phyloP scores from a whole-genome alignment of 2,113 vertebrate genomes.

The Tyrannus savana region DNA sequence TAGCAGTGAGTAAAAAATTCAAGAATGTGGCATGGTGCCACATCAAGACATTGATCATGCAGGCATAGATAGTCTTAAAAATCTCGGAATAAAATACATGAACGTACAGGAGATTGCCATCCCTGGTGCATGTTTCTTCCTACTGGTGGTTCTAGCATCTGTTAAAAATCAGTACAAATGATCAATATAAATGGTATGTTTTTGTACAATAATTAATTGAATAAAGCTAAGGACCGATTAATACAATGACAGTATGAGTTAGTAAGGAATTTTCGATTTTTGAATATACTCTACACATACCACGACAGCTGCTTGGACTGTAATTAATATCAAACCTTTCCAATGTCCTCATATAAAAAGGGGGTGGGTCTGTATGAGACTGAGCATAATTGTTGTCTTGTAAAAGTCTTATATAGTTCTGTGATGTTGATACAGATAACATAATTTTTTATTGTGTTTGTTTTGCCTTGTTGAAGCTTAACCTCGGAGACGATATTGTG shows the following conservation, averaged over 20 bases:
- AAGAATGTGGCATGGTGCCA: neutral
- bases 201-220: neutral
- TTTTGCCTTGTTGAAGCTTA: conserved; percentile 81
- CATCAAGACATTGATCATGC: neutral
- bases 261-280: neutral
- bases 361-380: neutral
- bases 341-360: neutral
- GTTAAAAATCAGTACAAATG: neutral
- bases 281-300: neutral
- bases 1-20: neutral
- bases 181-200: neutral
- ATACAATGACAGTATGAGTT: neutral
- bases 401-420: conserved; percentile 26
- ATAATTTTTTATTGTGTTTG: conserved; percentile 69
- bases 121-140: neutral
- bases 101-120: neutral
- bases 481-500: conserved; percentile 83
- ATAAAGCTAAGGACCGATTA: neutral
- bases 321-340: neutral
- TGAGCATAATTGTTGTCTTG: neutral
- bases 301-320: neutral
- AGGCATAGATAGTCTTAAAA: neutral
- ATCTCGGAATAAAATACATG: neutral
- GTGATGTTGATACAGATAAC: conserved; percentile 3
- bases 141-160: neutral